Evolutionary conservation across 2,797 vertebrate genomes (phyloP), one percentile per base, ranked within the genome.

Genomic region (Nyctibius grandis): DNA sequence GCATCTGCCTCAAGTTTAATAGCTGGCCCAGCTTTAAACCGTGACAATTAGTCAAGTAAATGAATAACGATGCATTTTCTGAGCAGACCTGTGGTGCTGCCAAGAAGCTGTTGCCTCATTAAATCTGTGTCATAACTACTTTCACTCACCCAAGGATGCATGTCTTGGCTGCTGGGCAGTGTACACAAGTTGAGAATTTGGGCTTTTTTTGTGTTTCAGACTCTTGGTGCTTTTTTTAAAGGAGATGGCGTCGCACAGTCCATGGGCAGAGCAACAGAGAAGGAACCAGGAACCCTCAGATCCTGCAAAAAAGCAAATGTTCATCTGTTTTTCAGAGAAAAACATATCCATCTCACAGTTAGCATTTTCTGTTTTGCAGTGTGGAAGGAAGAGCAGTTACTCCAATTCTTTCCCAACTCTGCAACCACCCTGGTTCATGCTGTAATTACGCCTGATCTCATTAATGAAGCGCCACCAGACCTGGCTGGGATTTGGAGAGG

Each of bases 231-330:
- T 53, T 69, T 82, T 47, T 6, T 45, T 18, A n/a, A 53, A 44
- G 38, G 60, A 73, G 42, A 12, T 0, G 0, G 23, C 2, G 1
- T 51, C 33, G 11, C 1, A 3, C 29, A 38, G 33, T 26, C 63
- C 5, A 3, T 9, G 14, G 36, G 23, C 45, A 77, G 51, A 75
- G 7, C 23, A 84, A 20, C 1, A 4, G 67, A 15, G 44, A 78
- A 36, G n/a, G 77, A 79, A 70, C 9, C 19, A 20, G 60, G 34
- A 87, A 22, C 8, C 6, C 15, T 81, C 56, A 22, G 28, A 44
- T 68, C 33, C 65, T 84, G 47, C 9, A 47, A 78, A 78, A 91
- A 34, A 26, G 2, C 34, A 60, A 38, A 3, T 15, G 21, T 67
- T 26, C 57, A 25, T 51, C 72, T 3, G 2, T n/a, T 56, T 82